These are phyloP conservation scores for Cuniculus paca DNA, from an alignment of 2,797 vertebrate genomes.

Conservation along the genomic window DNA sequence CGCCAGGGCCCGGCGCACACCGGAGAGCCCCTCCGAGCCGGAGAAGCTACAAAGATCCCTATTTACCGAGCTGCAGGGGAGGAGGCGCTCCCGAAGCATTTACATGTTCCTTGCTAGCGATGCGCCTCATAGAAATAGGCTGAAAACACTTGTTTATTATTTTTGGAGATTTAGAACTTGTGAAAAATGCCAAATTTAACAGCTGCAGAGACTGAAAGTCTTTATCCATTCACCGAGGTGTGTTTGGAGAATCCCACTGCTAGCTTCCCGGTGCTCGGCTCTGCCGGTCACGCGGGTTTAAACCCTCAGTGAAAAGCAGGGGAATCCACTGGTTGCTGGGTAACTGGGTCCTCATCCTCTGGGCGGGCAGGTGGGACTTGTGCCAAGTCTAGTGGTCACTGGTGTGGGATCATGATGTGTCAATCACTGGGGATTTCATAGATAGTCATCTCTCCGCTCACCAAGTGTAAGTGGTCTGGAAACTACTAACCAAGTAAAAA, in stretches of 20 bases:
- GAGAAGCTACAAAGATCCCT: constrained; percentile 74
- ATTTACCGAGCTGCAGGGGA: constrained; percentile 49
- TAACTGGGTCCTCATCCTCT: neutral
- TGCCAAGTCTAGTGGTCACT: neutral
- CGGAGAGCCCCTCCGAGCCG: neutral
- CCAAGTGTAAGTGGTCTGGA: neutral
- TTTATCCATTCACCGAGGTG: constrained; percentile 67
- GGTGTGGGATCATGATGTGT: neutral
- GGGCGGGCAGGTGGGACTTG: neutral
- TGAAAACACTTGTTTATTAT: constrained; percentile 83
- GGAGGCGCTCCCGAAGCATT: constrained; percentile 72
- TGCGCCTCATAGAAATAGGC: constrained; percentile 79
- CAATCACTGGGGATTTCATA: neutral
- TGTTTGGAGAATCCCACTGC: neutral
- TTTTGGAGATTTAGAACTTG: constrained; percentile 68
- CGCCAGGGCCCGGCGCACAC: neutral
- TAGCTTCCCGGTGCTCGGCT: neutral
- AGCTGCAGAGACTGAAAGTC: constrained; percentile 66
- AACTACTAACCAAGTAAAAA: neutral
- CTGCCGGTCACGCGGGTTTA: neutral
- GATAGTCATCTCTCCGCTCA: neutral
- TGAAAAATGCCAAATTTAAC: constrained; percentile 68
- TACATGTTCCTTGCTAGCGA: constrained; percentile 20
- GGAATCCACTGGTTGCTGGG: neutral
- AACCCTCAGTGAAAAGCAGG: neutral